Base-by-base conservation (phyloP, 2,113 vertebrate genomes). In the Heterocephalus glaber region DNA sequence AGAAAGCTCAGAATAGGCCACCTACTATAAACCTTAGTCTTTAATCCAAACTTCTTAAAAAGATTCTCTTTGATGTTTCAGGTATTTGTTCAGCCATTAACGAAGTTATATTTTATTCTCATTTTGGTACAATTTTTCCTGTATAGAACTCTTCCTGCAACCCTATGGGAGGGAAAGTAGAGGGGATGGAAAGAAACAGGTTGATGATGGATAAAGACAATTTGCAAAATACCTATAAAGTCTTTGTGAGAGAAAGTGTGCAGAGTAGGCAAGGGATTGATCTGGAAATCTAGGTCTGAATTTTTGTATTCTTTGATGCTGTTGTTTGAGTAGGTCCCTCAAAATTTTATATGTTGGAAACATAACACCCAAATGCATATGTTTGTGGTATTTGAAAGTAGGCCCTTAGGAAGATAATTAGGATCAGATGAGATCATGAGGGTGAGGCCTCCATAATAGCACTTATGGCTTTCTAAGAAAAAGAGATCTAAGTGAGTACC, bases 51-150 rank as follows among this genome's bases (percentile, higher is more conserved):
- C 12, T 38, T 92, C 49, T 60, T 76, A 49, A 74, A 63, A 88
- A 76, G n/a, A 20, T 41, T 81, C 56, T 86, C 58, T 58, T 90
- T 86, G 38, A 72, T 81, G 30, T 63, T 58, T 90, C 16, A 82
- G 61, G 26, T 47, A 14, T 70, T 66, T 89, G 41, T 58, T 92
- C 81, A 94, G 6, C 17, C 66, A 63, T 90, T 83, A 66, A 70
- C 41, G 28, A 77, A 72, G 26, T 90, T 66, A 70, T 90, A 83
- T 86, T 94, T 92, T 44, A 11, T 76, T 81, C 26, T 88, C 11
- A 65, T 20, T 96, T 86, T 90, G 56, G 33, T 58, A 20, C 92
- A 72, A 5, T 68, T 89, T 83, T 94, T 90, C 66, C 85, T 68
- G 10, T 82, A 5, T 68, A 41, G 52, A 54, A 81, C 8, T 66